Base-by-base conservation (phyloP, 2,888 invertebrate genomes). In the Entomobrya multifasciata region DNA sequence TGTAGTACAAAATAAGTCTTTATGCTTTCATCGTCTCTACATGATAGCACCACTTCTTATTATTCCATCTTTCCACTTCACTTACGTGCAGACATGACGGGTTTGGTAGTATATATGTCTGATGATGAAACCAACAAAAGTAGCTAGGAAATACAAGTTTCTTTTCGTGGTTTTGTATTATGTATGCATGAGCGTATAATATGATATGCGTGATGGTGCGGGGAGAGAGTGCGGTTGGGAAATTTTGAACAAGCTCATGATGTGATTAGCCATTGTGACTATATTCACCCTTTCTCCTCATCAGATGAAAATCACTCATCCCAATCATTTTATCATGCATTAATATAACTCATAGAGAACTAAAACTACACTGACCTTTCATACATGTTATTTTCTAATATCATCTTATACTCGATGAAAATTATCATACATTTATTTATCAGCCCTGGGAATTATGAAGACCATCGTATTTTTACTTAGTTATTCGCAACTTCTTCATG, bases 261-360 rank as follows among this genome's bases (percentile, higher is more conserved):
- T 62, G 74, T 67, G 57, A 60, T 62, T 41, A 70, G 80, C 67
- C 49, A 22, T 49, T 62, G 70, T 70, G 20, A 41, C 70, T 41
- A 62, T 15, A 62, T 0, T n/a, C 20, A 0, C 52, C 11, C 65
- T 80, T 60, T 47, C 74, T 47, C 25, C 60, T 47, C 80, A 80
- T 67, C 80, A 72, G 67, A 57, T 72, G 47, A 55, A 72, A 70
- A 81, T 70, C 70, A 70, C 80, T 70, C 70, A 70, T 81, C 80
- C 10, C 67, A 47, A 67, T 65, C 55, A 4, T 67, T 52, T 44
- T 36, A 70, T 15, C 62, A 44, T 22, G 20, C 67, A 36, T 62
- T n/a, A n/a, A n/a, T n/a, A n/a, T n/a, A n/a, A n/a, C n/a, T n/a
- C n/a, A n/a, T n/a, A n/a, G n/a, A n/a, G n/a, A n/a, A n/a, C n/a